Conservation (phyloP, 1,140 invertebrate genomes). For the Ips typographus region DNA sequence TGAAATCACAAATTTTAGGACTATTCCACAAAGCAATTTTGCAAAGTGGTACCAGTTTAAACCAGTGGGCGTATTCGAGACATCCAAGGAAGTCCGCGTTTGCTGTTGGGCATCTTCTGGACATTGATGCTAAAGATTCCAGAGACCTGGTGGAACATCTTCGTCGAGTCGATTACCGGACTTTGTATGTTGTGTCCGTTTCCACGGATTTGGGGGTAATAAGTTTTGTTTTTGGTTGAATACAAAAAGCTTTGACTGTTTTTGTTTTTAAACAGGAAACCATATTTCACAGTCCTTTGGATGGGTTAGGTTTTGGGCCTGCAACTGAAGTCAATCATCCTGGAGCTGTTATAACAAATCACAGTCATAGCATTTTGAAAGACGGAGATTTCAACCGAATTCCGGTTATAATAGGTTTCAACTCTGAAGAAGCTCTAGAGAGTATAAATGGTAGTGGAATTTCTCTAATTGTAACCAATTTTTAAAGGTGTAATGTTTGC, state of each 20-base stretch:
- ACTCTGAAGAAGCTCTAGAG: constrained; percentile 38
- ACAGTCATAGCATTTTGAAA: constrained; percentile 40
- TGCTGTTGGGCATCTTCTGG: constrained; percentile 16
- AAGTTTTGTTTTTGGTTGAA: constrained; percentile 15
- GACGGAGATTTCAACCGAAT: constrained; percentile 42
- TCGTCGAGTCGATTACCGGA: constrained; percentile 20
- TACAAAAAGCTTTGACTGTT: constrained; percentile 39
- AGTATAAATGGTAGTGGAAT: constrained; percentile 11
- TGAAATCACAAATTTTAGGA: constrained; percentile 22
- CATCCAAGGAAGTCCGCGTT: constrained; percentile 33
- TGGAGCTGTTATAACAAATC: constrained; percentile 40
- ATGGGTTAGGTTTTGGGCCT: constrained; percentile 51
- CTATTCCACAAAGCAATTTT: constrained; percentile 38
- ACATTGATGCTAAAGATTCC: constrained; percentile 7
- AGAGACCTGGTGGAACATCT: constrained; percentile 17
- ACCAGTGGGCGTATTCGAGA: constrained; percentile 34
- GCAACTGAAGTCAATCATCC: constrained; percentile 41
- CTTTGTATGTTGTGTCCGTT: constrained; percentile 11
- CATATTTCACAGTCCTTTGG: constrained; percentile 49
- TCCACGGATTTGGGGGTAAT: constrained; percentile 11
- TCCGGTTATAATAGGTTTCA: constrained; percentile 43
- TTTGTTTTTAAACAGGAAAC: constrained; percentile 46
- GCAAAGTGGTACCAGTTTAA: constrained; percentile 38
- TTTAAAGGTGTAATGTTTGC: not conserved
- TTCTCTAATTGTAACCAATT: too few species aligned